phyloP scores from a whole-genome alignment of 2,797 vertebrate species.

The Spondyliosoma cantharus region DNA sequence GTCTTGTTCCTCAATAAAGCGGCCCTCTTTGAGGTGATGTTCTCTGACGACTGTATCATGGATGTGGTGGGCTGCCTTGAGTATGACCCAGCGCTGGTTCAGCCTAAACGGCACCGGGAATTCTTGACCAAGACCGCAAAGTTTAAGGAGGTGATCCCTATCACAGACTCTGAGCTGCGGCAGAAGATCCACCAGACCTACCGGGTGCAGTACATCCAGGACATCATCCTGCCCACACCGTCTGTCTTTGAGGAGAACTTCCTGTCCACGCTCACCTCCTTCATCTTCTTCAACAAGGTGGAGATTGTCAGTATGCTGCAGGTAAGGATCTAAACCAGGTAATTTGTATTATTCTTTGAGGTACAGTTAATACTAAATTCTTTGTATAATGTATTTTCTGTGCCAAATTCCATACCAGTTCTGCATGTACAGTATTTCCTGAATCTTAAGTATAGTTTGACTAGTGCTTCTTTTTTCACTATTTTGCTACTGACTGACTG shows the following conservation, averaged over 20 bases:
- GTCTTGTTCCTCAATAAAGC: conserved; percentile 99
- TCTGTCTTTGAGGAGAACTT: conserved; percentile 99
- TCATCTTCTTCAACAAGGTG: conserved; percentile 99
- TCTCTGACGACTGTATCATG: conserved; percentile 99
- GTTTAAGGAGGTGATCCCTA: conserved; percentile 99
- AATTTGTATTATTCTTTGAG: not conserved
- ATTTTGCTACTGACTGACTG: not conserved
- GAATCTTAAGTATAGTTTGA: not conserved
- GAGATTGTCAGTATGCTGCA: conserved; percentile 99
- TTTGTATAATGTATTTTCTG: not conserved
- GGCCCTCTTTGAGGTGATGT: conserved; percentile 98
- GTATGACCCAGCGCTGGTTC: conserved; percentile 96
- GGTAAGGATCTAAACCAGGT: conserved; percentile 83
- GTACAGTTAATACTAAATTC: not conserved
- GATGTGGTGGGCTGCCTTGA: conserved; percentile 99
- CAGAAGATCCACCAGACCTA: conserved; percentile 99
- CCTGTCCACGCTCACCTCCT: conserved; percentile 98
- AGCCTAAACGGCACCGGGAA: conserved; percentile 96
- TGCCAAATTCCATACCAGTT: not conserved
- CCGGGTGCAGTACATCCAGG: conserved; percentile 99
- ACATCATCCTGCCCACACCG: conserved; percentile 98
- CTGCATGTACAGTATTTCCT: not conserved
- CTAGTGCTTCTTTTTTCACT: not conserved
- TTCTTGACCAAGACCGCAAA: conserved; percentile 99
- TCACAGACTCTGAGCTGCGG: conserved; percentile 98